These are phyloP conservation scores for Leucophenga varia DNA, from an alignment of 1,140 invertebrate genomes.

Conservation along the genomic window DNA sequence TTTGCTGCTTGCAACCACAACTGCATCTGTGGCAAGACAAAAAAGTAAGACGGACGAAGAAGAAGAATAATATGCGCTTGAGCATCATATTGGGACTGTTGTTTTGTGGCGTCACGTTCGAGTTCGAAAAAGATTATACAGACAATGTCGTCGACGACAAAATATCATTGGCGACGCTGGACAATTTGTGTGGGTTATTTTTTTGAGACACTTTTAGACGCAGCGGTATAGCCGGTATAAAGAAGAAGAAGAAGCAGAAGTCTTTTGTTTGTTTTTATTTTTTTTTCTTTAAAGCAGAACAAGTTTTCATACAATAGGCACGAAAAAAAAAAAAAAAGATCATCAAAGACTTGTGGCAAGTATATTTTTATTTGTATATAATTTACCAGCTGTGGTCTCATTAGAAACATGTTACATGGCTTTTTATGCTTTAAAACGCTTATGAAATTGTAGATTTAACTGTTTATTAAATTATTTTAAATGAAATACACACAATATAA, in stretches of 20 bases:
- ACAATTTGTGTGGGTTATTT: too few species aligned
- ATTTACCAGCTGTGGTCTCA: conserved; percentile 28
- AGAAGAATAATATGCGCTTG: too few species aligned
- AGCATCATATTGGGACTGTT: too few species aligned
- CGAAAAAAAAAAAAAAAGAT: too few species aligned
- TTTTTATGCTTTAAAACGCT: conserved; percentile 36
- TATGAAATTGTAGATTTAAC: conserved; percentile 42
- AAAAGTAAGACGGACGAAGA: conserved; percentile 23
- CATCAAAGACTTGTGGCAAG: too few species aligned
- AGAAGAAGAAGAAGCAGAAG: too few species aligned
- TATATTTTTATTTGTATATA: too few species aligned
- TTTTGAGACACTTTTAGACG: too few species aligned
- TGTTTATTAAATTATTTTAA: conserved; percentile 41
- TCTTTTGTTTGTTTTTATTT: conserved; percentile 18
- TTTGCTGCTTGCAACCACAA: conserved; percentile 7
- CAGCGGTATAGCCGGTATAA: too few species aligned
- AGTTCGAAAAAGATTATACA: conserved; percentile 3
- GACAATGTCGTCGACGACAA: too few species aligned
- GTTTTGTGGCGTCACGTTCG: conserved; percentile 46
- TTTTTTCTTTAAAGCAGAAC: conserved; percentile 12
- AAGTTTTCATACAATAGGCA: too few species aligned
- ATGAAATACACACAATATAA: conserved; percentile 27
- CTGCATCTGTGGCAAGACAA: conserved; percentile 15
- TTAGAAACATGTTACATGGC: conserved; percentile 48
- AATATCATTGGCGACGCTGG: too few species aligned